phyloP scores from a whole-genome alignment of 2,888 invertebrate species.

The Lacanobia oleracea region DNA sequence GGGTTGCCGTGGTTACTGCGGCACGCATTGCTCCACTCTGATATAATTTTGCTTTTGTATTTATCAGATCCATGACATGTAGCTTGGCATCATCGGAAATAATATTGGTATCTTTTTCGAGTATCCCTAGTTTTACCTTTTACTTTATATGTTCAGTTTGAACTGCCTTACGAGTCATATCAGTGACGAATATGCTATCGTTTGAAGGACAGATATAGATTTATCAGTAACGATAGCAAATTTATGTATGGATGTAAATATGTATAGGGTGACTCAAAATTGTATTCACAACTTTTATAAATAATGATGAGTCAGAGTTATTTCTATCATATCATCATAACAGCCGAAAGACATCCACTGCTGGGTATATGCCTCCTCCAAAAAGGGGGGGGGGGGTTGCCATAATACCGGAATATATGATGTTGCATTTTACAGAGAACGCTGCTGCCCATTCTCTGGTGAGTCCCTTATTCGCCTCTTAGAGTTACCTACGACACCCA shows the following conservation, averaged over 20 bases:
- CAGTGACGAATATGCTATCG: constrained; percentile 19
- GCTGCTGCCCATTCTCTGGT: too few species aligned
- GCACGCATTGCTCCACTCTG: background rate
- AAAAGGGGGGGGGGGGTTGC: too few species aligned
- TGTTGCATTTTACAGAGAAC: too few species aligned
- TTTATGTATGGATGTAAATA: too few species aligned
- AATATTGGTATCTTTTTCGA: background rate
- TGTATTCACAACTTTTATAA: background rate
- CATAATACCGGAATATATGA: too few species aligned
- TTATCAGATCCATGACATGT: background rate
- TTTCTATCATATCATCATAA: too few species aligned
- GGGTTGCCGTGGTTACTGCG: background rate
- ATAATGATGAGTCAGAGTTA: background rate
- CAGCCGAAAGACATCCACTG: too few species aligned
- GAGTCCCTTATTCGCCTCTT: too few species aligned
- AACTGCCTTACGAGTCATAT: constrained; percentile 10
- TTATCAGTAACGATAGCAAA: constrained; percentile 4
- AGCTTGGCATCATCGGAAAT: background rate
- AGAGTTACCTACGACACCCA: too few species aligned
- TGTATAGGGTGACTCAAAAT: background rate
- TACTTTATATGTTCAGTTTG: background rate
- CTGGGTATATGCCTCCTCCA: too few species aligned
- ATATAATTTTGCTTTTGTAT: background rate
- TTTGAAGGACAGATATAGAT: constrained; percentile 16
- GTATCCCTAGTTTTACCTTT: background rate